Base-by-base conservation (phyloP, 2,888 invertebrate species). In the Lampropteryx suffumata region DNA sequence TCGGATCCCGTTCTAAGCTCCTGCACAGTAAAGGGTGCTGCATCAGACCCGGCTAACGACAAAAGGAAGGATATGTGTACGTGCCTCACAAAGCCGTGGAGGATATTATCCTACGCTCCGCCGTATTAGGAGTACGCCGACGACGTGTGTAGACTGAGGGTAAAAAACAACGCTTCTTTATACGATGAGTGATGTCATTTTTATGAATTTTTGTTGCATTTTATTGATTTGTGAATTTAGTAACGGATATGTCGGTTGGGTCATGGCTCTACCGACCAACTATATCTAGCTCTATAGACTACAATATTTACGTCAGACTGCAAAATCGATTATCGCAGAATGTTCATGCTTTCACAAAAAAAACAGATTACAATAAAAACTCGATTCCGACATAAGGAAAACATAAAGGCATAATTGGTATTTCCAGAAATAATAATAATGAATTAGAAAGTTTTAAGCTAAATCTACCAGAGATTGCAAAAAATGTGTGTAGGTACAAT, bases 1-100 rank as follows among this genome's bases (percentile, higher is more conserved):
- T 14, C 26, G 17, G 34, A 11, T 39, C 46, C 46, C 39, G 39
- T 33, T 21, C 11, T 46, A 39, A 39, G 39, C 28, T 17, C 17
- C 28, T 13, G 6, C 34, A 12, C 34, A 34, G 46, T 55, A 48
- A 50, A 50, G 58, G 57, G 54, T 59, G 59, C 49, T 50, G 59
- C 57, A 7, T 8, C 34, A 36, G 53, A 26, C 35, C 13, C 34
- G 11, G 41, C 53, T 65, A 67, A 66, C 74, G 76, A 84, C 85
- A 84, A 87, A 80, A 76, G 84, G 81, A 81, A 86, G 87, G 84
- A 84, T 84, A 72, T 64, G 65, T 61, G 82, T 80, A 89, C 89
- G 89, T 90, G 89, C 73, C 70, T 67, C 77, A 88, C 87, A 90
- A 89, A 79, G 81, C 73, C 61, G 62, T 61, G 62, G 65, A 70